Base-by-base conservation (phyloP, 2,888 invertebrate genomes). In the Scaptomyza parva region DNA sequence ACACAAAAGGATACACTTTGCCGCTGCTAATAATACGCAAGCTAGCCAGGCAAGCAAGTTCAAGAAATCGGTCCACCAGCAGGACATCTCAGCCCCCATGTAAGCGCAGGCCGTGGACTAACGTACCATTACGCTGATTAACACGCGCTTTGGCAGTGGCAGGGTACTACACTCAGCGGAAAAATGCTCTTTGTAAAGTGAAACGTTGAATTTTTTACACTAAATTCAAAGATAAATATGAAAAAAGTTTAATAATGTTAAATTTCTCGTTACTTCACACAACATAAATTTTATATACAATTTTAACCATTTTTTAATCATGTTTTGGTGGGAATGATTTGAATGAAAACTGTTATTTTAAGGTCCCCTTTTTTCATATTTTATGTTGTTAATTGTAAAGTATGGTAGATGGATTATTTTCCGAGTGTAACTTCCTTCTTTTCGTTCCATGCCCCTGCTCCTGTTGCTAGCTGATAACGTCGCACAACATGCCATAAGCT, bases 81-180 rank as follows among this genome's bases (percentile, higher is more conserved):
- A 79, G 70, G 57, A 63, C 60, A 50, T 43, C 69, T 51, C 66
- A 57, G 66, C 64, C 69, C 71, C 76, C 65, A 71, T 81, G 71
- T 71, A 74, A 71, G 65, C 37, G 17, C 17, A 22, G 20, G 3
- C 70, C 39, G 52, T 48, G 66, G 69, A 71, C 69, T 72, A 81
- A 73, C 81, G 86, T 73, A 89, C 90, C 91, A 90, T 90, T 90
- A 90, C 85, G 86, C 85, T 90, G 89, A 90, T 90, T 90, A 90
- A 90, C 72, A 88, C 88, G 85, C 83, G 86, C 86, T 76, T 75
- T 64, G 55, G 60, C 78, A 74, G 74, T 63, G 74, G 74, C 62
- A 73, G 69, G 70, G 17, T 58, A n/a, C 52, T 50, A 50, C 37
- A 37, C 37, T 37, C 9, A 17, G 37, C 8, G 14, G 14, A 37